These are phyloP conservation scores for Egretta garzetta DNA, from an alignment of 2,113 vertebrate genomes.

Conservation along the genomic window DNA sequence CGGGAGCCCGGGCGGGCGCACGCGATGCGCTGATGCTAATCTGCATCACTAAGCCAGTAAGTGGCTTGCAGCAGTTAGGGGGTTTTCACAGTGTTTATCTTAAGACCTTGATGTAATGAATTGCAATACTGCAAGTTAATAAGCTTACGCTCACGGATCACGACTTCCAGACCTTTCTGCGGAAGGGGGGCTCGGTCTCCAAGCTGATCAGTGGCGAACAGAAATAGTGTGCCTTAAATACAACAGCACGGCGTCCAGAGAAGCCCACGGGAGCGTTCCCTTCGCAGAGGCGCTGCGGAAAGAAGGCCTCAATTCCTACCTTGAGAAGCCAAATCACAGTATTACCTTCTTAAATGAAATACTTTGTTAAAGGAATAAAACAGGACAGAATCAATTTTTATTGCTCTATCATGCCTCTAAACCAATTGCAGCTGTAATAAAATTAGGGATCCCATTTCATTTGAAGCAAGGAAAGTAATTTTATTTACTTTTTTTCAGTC, in stretches of 20 bases:
- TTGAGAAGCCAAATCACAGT: conserved; percentile 33
- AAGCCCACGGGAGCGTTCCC: neutral
- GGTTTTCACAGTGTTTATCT: conserved; percentile 38
- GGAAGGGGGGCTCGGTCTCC: neutral
- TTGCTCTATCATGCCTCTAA: conserved; percentile 62
- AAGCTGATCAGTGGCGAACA: neutral
- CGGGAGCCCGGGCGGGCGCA: accelerated
- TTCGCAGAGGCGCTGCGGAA: neutral
- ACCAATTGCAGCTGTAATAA: conserved; percentile 65
- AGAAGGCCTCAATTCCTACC: neutral
- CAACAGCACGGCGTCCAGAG: neutral
- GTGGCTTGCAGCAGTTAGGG: conserved; percentile 44
- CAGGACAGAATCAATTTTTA: conserved; percentile 71
- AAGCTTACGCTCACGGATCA: neutral
- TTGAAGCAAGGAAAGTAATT: conserved; percentile 71
- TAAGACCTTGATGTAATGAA: conserved; percentile 54
- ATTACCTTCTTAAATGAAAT: conserved; percentile 27
- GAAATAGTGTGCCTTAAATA: neutral
- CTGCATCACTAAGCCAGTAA: conserved; percentile 28
- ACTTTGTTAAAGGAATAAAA: conserved; percentile 55
- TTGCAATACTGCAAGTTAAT: conserved; percentile 37
- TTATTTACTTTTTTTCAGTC: conserved; percentile 75
- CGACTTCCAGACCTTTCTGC: conserved; percentile 19
- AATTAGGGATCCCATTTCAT: conserved; percentile 72
- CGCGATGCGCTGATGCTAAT: neutral